phyloP scores from a whole-genome alignment of 1,140 invertebrate genomes.

The Tetragonula clypearis region DNA sequence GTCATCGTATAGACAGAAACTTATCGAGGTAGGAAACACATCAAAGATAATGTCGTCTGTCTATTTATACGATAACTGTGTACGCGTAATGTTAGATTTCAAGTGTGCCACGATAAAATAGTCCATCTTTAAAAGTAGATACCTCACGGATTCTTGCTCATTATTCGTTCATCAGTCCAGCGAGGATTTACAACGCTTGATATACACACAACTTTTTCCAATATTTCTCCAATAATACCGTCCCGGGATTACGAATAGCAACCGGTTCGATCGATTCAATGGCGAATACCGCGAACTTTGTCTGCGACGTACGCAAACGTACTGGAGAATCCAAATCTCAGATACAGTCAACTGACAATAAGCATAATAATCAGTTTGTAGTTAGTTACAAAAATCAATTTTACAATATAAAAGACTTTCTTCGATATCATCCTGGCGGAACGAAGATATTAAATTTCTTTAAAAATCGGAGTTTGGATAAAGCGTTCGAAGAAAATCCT shows the following conservation, averaged over 20 bases:
- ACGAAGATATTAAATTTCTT: slow-evolving; percentile 82
- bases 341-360: background rate
- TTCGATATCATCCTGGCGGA: slow-evolving; percentile 85
- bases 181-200: background rate
- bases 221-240: background rate
- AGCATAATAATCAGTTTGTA: slow-evolving; percentile 70
- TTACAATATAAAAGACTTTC: slow-evolving; percentile 83
- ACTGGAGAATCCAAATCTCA: too few relatives aligned
- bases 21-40: slow-evolving; percentile 37
- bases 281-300: background rate
- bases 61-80: background rate
- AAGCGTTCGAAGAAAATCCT: slow-evolving; percentile 81
- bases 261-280: background rate
- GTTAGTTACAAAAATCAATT: slow-evolving; percentile 81
- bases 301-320: background rate
- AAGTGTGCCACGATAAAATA: slow-evolving; percentile 22
- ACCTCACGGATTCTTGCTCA: background rate
- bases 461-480: slow-evolving; percentile 81
- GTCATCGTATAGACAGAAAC: slow-evolving; percentile 5
- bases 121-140: background rate
- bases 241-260: background rate
- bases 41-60: slow-evolving; percentile 2
- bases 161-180: background rate
- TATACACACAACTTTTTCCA: background rate
- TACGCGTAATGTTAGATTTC: slow-evolving; percentile 17